Evolutionary conservation across 1,140 invertebrate genomes (phyloP), one percentile per base, ranked within the genome.

Genomic region (Parasteatoda tepidariorum): DNA sequence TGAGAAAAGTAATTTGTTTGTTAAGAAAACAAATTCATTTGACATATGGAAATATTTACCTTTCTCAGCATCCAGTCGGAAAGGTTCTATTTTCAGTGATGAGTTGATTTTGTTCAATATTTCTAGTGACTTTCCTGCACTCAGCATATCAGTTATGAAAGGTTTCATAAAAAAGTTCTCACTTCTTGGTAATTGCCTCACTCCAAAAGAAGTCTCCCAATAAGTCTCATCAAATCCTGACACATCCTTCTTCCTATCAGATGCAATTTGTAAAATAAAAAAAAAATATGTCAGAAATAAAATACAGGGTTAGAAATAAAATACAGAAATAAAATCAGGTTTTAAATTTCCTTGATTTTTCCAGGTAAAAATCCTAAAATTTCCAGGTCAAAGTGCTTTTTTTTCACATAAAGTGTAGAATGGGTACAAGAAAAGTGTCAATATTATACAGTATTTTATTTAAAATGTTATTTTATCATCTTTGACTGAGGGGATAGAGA

Each of bases 91-190:
- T 22, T 48, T 82, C 13, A n/a, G 6, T 11, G 41, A 41, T 22
- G 24, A 61, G 24, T 82, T 61, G 0, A 82, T 71, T 28, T 31
- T 38, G 31, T 82, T 71, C 24, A 82, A 22, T 38, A 82, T 71
- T 48, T 82, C 31, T 7, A 61, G 22, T n/a, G 78, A 70, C 13
- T 82, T 82, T 31, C 78, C 78, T 70, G 78, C 67, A 82, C 48
- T 54, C 5, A 82, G 13, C 22, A 82, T 48, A 48, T 82, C 78
- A 18, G 28, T 31, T 13, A 82, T 15, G 48, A 82, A 70, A 2
- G 78, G 55, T 31, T 82, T 82, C 18, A 82, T 15, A 28, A 82
- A 70, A 48, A 82, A 82, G 18, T 55, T 31, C 13, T 82, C 24
- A 6, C 71, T 33, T 59, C 11, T 4, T 0, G 78, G 78, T 41